Percentiles rank a stretch among this genome's conserved stretches.
Evolutionary conservation across 2,797 vertebrate species (phyloP).

Genomic region (Mastacembelus armatus): DNA sequence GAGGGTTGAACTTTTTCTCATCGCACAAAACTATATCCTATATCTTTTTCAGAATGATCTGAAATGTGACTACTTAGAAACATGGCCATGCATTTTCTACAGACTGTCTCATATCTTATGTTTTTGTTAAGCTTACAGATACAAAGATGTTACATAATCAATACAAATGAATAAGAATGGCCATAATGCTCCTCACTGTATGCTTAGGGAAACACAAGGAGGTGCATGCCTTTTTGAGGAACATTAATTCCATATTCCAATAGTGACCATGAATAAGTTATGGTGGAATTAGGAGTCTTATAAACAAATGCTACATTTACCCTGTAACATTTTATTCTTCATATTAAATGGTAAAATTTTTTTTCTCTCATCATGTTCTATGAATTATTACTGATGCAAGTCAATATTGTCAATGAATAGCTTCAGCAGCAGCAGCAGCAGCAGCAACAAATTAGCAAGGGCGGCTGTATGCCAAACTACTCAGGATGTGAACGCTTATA

Average conservation of each 20-base stretch:
- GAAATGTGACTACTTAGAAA: not conserved
- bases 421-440: slow-evolving; percentile 2
- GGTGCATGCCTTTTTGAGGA: not conserved
- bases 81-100: not conserved
- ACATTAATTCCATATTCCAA: not conserved
- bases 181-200: not conserved
- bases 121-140: not conserved
- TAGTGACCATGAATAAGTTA: no score
- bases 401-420: not conserved
- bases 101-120: not conserved
- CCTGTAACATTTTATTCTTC: not conserved
- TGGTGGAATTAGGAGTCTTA: not conserved
- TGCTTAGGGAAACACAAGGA: not conserved
- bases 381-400: slow-evolving; percentile 1
- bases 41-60: slow-evolving; percentile 1
- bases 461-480: slow-evolving; percentile 6
- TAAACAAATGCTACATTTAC: not conserved
- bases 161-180: not conserved
- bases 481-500: slow-evolving; percentile 6
- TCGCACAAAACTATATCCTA: slow-evolving; percentile 2
- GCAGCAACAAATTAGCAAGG: no score
- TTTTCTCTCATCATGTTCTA: not conserved
- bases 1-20: not conserved
- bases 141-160: not conserved
- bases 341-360: not conserved